A percentile compares a stretch with the other conserved stretches of the same genome.
These are phyloP conservation scores for Arenaria interpres DNA, from an alignment of 2,113 vertebrate species.

Conservation along the genomic window DNA sequence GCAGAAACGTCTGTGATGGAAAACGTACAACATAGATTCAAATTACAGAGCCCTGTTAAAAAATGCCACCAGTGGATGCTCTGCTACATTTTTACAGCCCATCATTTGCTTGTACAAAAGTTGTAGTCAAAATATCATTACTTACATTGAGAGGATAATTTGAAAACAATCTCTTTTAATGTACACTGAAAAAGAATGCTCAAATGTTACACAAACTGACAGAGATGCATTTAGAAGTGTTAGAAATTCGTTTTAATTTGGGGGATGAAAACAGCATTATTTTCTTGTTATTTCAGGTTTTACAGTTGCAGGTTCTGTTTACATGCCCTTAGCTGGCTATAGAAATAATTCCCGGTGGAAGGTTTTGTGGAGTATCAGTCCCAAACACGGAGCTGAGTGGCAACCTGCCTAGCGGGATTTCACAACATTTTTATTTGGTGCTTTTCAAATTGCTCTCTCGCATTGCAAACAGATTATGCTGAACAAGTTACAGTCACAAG, in stretches of 20 bases:
- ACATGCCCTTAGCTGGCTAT: fast-evolving
- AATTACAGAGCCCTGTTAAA: not conserved
- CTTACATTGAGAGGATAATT: not conserved
- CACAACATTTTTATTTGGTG: not conserved
- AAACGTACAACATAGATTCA: not conserved
- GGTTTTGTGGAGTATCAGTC: not conserved
- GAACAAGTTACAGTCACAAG: not conserved
- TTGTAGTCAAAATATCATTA: not conserved
- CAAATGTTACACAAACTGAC: not conserved
- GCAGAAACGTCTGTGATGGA: not conserved
- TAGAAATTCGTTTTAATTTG: not conserved
- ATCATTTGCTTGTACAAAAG: not conserved
- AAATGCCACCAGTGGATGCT: not conserved
- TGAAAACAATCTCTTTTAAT: not conserved
- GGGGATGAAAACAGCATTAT: not conserved
- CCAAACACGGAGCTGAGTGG: not conserved
- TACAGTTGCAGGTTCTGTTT: not conserved
- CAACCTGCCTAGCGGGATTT: fast-evolving
- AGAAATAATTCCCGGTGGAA: not conserved
- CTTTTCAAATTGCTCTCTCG: not conserved
- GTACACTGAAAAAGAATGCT: not conserved
- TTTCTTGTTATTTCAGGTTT: not conserved
- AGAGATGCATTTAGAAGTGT: not conserved
- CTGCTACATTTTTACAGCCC: not conserved
- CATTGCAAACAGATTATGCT: not conserved